Conservation (phyloP, 2,888 invertebrate genomes). For the Cheiracanthium punctorium region DNA sequence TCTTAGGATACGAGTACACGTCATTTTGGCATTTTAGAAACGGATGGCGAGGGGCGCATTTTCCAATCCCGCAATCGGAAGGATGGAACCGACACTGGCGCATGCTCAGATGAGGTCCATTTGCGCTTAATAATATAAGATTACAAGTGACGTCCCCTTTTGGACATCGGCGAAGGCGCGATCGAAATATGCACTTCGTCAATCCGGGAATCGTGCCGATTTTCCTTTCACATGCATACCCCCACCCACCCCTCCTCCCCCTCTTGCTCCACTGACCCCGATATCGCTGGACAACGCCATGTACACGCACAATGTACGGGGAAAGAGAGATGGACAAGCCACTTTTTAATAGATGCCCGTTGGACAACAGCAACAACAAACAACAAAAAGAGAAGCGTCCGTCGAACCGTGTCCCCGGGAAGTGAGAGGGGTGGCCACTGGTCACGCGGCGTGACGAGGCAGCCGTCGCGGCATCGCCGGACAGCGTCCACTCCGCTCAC, state of each 20-base stretch:
- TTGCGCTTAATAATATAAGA: too few species aligned
- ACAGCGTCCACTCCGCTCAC: constrained; percentile 12
- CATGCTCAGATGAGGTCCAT: too few species aligned
- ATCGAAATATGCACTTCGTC: too few species aligned
- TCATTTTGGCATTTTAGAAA: too few species aligned
- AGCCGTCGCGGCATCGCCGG: constrained; percentile 25
- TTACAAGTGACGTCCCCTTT: too few species aligned
- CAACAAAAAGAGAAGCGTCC: constrained; percentile 29
- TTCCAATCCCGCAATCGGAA: too few species aligned
- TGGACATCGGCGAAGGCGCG: too few species aligned
- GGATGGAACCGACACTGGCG: too few species aligned
- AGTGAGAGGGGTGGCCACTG: constrained; percentile 56
- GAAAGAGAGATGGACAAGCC: not conserved
- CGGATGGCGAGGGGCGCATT: too few species aligned
- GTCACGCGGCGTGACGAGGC: constrained; percentile 49
- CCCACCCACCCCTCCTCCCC: constrained; percentile 6
- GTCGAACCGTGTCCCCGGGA: constrained; percentile 66
- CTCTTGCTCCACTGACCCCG: constrained; percentile 53
- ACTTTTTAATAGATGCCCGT: constrained; percentile 37
- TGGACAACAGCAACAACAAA: constrained; percentile 8
- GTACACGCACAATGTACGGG: not conserved
- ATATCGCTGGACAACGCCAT: constrained; percentile 26
- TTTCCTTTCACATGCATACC: constrained; percentile 59
- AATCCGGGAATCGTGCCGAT: constrained; percentile 34
- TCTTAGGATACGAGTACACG: too few species aligned